Evolutionary conservation across 2,113 vertebrate species (phyloP), one percentile per base, ranked within the genome.

Genomic region (Sardina pilchardus): DNA sequence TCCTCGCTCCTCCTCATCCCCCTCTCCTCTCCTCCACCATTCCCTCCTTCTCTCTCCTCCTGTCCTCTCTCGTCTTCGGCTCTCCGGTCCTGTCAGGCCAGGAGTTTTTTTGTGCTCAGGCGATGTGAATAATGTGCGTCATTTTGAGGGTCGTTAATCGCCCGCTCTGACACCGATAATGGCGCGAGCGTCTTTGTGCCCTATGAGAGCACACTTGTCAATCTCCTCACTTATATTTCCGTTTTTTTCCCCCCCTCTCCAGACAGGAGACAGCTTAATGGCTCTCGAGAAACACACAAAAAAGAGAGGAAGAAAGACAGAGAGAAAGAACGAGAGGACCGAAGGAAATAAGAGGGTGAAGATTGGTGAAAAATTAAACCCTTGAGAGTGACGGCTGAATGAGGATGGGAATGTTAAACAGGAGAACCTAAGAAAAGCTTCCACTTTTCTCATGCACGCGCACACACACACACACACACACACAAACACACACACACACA

Each of bases 241-340:
- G 12, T 71, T 87, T 87, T 90, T 88, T 86, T 56, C 71, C 39
- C 6, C 63, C 89, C 26, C 30, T 34, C 30, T 78, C 83, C 88
- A 87, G 89, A 91, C 86, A 83, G 91, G 53, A 53, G 53, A 90
- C 87, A 89, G 88, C 85, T 91, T 91, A 92, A 92, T 93, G 89
- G 87, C 17, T 90, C 92, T 89, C 53, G 36, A 67, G 81, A 88
- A 84, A 81, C 36, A 44, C 86, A 59, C 78, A 44, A 5, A 7
- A 59, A n/a, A 67, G 56, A 47, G 47, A 85, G 10, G 59, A 59
- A 43, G 6, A 6, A 39, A 30, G 83, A 85, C 36, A 34, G 30
- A 44, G 4, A 56, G 63, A 86, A 85, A 10, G 30, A 87, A 85
- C 3, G 30, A 78, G 34, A 36, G 71, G 71, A 36, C 26, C 67